Percentiles rank a stretch among this genome's conserved stretches.
Evolutionary conservation across 2,888 invertebrate species (phyloP).

Genomic region (Tetragnatha montana): DNA sequence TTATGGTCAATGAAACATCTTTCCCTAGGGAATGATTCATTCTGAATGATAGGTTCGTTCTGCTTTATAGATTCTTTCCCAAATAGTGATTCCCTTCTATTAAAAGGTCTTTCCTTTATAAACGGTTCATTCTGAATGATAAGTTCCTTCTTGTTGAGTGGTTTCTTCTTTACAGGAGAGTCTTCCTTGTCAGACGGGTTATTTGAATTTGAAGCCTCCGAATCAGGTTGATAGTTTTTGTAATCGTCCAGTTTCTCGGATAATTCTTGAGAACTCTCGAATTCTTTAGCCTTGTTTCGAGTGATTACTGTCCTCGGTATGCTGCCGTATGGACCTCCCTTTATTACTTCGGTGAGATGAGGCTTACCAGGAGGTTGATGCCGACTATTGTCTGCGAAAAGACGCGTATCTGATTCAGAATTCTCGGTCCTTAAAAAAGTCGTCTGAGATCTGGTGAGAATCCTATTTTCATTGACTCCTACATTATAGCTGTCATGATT

Average conservation of each 20-base stretch:
- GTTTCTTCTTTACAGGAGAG: too few species aligned
- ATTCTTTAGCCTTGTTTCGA: not conserved
- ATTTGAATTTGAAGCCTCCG: too few species aligned
- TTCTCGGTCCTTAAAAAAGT: conserved; percentile 24
- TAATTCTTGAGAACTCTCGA: conserved; percentile 14
- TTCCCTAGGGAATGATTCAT: too few species aligned
- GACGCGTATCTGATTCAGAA: conserved; percentile 13
- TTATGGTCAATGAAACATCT: too few species aligned
- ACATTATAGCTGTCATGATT: conserved; percentile 9
- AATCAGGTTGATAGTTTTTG: conserved; percentile 11
- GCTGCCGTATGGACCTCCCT: conserved; percentile 8
- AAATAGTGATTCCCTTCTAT: too few species aligned
- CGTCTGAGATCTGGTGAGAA: conserved; percentile 47
- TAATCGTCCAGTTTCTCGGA: conserved; percentile 1
- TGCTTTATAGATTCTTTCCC: too few species aligned
- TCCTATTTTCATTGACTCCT: conserved; percentile 24
- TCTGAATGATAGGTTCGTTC: too few species aligned
- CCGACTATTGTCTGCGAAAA: conserved; percentile 6
- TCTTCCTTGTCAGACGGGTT: too few species aligned
- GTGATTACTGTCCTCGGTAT: conserved; percentile 45
- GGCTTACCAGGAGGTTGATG: conserved; percentile 26
- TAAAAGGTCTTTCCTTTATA: too few species aligned
- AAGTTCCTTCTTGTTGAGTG: too few species aligned
- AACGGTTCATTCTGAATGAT: too few species aligned
- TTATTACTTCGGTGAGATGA: conserved; percentile 29